Evolutionary conservation across 2,888 invertebrate species (phyloP), one percentile per base, ranked within the genome.

Genomic region (Anoncus sp.): DNA sequence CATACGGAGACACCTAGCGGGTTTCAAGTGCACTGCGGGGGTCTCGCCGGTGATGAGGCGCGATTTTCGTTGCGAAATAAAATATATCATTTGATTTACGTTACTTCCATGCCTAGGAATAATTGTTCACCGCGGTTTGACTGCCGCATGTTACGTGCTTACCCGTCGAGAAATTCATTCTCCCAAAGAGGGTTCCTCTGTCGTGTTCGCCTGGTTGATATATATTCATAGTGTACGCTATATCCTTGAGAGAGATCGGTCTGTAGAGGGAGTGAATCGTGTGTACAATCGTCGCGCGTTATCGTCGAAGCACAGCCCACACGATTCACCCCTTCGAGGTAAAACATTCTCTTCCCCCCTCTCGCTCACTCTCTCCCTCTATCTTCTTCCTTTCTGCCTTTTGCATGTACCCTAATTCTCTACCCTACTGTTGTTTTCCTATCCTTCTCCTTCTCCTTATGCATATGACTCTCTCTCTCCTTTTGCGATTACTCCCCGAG

Each of bases 281-380:
- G 49, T 47, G 22, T 51, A 72, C 45, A 62, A 72, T 51, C 40
- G 49, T 63, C 51, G 79, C 78, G 75, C 79, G 86, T 87, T 88
- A 88, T 87, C 87, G 83, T 84, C 79, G 77, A 77, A 75, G 82
- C 82, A 80, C 88, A 87, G 86, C 82, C 86, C 82, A 77, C 84
- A 84, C 83, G 82, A 83, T 82, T 84, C 83, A 73, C 55, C 81
- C 82, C 85, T 77, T 82, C 76, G 70, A 75, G 70, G 71, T 77
- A 57, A 60, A 74, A 77, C 47, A 53, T 63, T 62, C 75, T 43
- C 38, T 47, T 57, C 55, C 49, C 65, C 67, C 40, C 38, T 63
- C 49, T 57, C 63, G 59, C 20, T 57, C 75, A 53, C 80, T 82
- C 73, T 62, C 76, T 70, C 75, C 75, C 67, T 75, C 77, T 78